Base-by-base conservation (phyloP, 1,140 invertebrate species). In the Arion vulgaris region DNA sequence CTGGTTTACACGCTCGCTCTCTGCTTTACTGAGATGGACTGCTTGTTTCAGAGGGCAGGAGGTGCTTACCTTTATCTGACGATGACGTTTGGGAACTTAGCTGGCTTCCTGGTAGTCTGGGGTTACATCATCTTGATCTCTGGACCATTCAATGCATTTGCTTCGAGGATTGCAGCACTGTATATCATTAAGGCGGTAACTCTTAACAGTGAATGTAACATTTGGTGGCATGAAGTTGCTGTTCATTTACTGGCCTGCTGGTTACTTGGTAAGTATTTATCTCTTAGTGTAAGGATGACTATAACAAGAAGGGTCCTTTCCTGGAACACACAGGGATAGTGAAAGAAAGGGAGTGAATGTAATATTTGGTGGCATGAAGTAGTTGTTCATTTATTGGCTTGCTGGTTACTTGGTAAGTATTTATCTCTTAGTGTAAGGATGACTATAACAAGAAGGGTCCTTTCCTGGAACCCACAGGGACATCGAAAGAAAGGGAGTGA, bases 61-160 rank as follows among this genome's bases (percentile, higher is more conserved):
- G 98, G 98, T 11, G 97, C 99, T 93, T 99, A 99, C 91, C 96
- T 96, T 0, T 99, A 99, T 89, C 97, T 99, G 53, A 95, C 95
- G 71, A 95, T 96, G 89, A 96, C 96, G 0, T 98, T 93, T 96
- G 98, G 19, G 0, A 94, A 95, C 1, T 91, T 98, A 28, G 96
- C 96, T 1, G 96, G 97, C 0, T 99, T 99, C 91, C 93, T 98
- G 0, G 98, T 98, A 88, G 94, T 98, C 2, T 99, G 98, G 98
- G 97, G 97, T 38, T 84, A 88, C 36, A 79, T 86, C 19, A 72
- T 83, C 9, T 49, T 88, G 86, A 97, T 99, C 72, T 93, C 97
- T 81, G 97, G 97, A 26, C 80, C 76, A 15, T 83, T 81, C 97
- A 66, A 81, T 34, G 86, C 82, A 19, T 79, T 86, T 71, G 38